A percentile compares a stretch with the other conserved stretches of the same genome.
Conservation (phyloP, 2,113 vertebrate genomes). For the Bungarus multicinctus region DNA sequence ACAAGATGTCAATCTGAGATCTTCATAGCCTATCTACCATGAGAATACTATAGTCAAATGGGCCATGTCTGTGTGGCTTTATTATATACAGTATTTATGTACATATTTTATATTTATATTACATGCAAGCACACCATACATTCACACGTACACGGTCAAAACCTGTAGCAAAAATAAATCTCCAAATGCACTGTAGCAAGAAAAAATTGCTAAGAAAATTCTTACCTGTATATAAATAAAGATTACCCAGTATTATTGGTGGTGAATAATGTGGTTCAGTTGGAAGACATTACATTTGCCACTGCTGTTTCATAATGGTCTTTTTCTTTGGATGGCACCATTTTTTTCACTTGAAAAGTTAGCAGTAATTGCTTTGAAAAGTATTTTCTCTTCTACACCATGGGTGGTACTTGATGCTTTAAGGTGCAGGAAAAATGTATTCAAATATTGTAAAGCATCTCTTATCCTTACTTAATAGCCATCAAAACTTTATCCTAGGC, state of each 20-base stretch:
- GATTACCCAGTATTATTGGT: neutral
- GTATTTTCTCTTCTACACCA: neutral
- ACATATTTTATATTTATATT: neutral
- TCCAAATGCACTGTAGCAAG: slow-evolving; percentile 8
- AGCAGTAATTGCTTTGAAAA: neutral
- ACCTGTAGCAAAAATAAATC: neutral
- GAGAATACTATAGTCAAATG: neutral
- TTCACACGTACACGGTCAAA: neutral
- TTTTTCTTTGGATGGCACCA: neutral
- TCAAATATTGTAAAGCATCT: neutral
- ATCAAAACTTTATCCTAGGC: neutral
- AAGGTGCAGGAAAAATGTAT: neutral
- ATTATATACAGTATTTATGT: neutral
- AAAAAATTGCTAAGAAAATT: slow-evolving; percentile 17
- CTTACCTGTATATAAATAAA: neutral
- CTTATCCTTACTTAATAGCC: neutral
- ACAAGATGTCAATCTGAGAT: neutral
- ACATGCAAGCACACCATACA: neutral
- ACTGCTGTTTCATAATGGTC: neutral
- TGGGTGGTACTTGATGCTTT: neutral
- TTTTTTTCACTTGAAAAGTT: neutral
- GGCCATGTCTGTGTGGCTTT: neutral
- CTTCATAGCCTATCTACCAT: neutral
- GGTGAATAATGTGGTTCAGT: neutral
- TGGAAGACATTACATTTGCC: neutral